phyloP scores from a whole-genome alignment of 2,797 vertebrate species.

The Sebastes wilsoni region DNA sequence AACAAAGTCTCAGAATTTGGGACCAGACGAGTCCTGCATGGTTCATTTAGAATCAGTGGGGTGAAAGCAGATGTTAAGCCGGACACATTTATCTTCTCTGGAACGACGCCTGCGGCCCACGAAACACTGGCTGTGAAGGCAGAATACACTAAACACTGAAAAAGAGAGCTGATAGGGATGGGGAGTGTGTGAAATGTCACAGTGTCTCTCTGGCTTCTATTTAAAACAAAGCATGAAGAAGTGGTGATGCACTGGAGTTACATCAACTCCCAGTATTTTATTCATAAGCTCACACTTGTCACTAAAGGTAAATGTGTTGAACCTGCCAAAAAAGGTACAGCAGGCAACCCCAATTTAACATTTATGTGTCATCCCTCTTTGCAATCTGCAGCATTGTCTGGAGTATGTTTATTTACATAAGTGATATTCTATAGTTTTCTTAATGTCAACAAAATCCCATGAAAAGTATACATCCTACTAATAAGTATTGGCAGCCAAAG shows the following conservation, averaged over 20 bases:
- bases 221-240: background rate
- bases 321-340: background rate
- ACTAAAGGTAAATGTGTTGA: background rate
- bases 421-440: background rate
- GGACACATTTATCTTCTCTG: slow-evolving; percentile 8
- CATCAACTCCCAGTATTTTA: background rate
- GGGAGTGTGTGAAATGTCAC: background rate
- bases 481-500: background rate
- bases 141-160: slow-evolving; percentile 14
- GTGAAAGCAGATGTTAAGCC: slow-evolving; percentile 17
- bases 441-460: background rate
- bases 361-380: background rate
- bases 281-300: background rate
- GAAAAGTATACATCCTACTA: background rate
- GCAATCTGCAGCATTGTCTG: background rate
- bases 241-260: background rate
- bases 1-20: background rate
- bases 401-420: background rate
- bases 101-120: background rate
- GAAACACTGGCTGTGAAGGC: slow-evolving; percentile 23
- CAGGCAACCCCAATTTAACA: background rate
- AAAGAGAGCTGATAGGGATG: background rate
- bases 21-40: background rate
- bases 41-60: slow-evolving; percentile 10
- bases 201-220: background rate